Evolutionary conservation across 1,140 invertebrate genomes (phyloP), one percentile per base, ranked within the genome.

Genomic region (Acyrthosiphon pisum): DNA sequence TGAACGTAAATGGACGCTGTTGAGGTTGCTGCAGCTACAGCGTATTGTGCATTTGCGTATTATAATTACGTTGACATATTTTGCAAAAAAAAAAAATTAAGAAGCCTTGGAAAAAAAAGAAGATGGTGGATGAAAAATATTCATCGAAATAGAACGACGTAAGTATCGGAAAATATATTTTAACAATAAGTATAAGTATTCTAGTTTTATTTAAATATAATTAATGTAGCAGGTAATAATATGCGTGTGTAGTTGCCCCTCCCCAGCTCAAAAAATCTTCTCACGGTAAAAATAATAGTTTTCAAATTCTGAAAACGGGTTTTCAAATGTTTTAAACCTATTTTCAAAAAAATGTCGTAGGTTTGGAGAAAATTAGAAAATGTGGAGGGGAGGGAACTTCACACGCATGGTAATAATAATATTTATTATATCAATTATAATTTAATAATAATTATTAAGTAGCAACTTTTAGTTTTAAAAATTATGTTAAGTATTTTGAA

Each of bases 81-180:
- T 86, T 44, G 7, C 20, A 30, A 86, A 86, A 86, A 86, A 86
- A 86, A 41, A 86, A 86, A 86, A 86, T 86, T 23, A 86, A 86
- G 44, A 86, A 46, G 41, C 84, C 26, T 46, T 86, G 41, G 84
- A 86, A 86, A 86, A 86, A 86, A 46, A 46, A 30, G 84, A 84
- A 86, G 84, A 46, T 86, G 84, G 84, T 46, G 41, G 41, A 86
- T 86, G 41, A 86, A 86, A 86, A 86, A 26, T 86, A 46, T 86
- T 46, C 84, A 46, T 86, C 41, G 44, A 86, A 86, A 86, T 86
- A 86, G 84, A 86, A 86, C 84, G 9, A 86, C 84, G 26, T 46
- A 86, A 86, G 84, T 86, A 86, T 35, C 76, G 11, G 35, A 37
- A 81, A 81, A 37, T 81, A 81, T 81, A 4, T 53, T 7, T 53